phyloP scores from a whole-genome alignment of 2,113 vertebrate genomes.

The Canis aureus region DNA sequence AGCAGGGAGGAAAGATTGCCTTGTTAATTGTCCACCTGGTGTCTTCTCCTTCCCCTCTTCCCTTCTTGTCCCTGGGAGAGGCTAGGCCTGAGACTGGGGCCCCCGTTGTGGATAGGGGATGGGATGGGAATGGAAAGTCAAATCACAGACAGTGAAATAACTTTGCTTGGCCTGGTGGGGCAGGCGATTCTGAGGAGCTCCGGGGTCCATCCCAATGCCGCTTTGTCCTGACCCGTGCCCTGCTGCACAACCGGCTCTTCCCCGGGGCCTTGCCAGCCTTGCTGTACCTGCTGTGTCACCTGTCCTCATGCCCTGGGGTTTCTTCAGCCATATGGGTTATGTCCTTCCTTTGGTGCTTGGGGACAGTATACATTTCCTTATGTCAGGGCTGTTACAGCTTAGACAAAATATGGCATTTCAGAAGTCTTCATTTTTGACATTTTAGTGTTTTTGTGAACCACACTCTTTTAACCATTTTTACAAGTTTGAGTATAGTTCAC shows the following conservation, averaged over 20 bases:
- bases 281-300: not conserved
- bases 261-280: not conserved
- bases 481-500: not conserved
- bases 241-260: not conserved
- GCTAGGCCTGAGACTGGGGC: not conserved
- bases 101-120: not conserved
- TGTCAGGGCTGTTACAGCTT: not conserved
- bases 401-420: not conserved
- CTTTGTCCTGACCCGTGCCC: not conserved
- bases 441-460: not conserved
- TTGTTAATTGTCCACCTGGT: not conserved
- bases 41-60: not conserved
- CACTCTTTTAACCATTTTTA: not conserved
- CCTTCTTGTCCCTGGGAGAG: fast-evolving
- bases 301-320: too few species aligned
- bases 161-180: not conserved
- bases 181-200: not conserved
- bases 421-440: not conserved
- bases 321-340: not conserved
- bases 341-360: not conserved
- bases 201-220: not conserved
- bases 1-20: not conserved
- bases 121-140: not conserved
- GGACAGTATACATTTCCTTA: not conserved
- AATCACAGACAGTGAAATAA: too few species aligned